A percentile compares a stretch with the other conserved stretches of the same genome.
Evolutionary conservation across 2,888 invertebrate genomes (phyloP).

Genomic region (Junonia oenone): DNA sequence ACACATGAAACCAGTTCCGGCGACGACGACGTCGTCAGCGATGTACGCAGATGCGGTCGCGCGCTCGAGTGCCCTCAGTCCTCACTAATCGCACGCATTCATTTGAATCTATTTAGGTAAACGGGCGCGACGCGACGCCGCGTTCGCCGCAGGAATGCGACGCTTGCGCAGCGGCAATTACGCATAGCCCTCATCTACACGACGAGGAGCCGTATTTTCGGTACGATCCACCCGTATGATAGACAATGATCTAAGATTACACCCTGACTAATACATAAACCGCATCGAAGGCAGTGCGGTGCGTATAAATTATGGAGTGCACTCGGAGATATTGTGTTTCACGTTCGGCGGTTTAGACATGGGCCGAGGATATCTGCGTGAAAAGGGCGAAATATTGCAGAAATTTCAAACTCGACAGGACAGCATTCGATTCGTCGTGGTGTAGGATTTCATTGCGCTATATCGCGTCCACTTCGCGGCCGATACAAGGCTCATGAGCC

Average conservation of each 20-base stretch:
- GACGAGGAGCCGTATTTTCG: slow-evolving; percentile 28
- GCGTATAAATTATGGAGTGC: slow-evolving; percentile 72
- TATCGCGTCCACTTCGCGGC: slow-evolving; percentile 49
- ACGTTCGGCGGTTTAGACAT: slow-evolving; percentile 75
- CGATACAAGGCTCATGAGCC: slow-evolving; percentile 56
- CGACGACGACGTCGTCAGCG: slow-evolving; percentile 27
- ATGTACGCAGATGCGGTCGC: slow-evolving; percentile 6
- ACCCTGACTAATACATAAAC: slow-evolving; percentile 54
- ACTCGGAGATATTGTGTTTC: slow-evolving; percentile 75
- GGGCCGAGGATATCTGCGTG: slow-evolving; percentile 73
- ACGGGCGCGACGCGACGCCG: slow-evolving; percentile 41
- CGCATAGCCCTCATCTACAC: slow-evolving; percentile 20
- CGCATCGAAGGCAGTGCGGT: slow-evolving; percentile 45
- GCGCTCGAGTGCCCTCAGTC: slow-evolving; percentile 16
- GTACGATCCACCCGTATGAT: slow-evolving; percentile 29
- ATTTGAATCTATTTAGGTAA: slow-evolving; percentile 66
- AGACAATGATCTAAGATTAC: slow-evolving; percentile 52
- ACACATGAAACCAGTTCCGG: slow-evolving; percentile 53
- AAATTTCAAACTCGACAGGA: slow-evolving; percentile 76
- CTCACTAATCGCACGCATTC: slow-evolving; percentile 52
- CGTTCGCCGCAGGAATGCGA: slow-evolving; percentile 40
- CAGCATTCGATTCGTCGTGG: slow-evolving; percentile 77
- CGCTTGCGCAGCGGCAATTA: slow-evolving; percentile 25
- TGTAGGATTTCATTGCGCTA: slow-evolving; percentile 76
- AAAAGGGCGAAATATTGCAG: slow-evolving; percentile 79